These are phyloP conservation scores for Ichneumon xanthorius DNA, from an alignment of 2,888 invertebrate genomes.

Conservation along the genomic window DNA sequence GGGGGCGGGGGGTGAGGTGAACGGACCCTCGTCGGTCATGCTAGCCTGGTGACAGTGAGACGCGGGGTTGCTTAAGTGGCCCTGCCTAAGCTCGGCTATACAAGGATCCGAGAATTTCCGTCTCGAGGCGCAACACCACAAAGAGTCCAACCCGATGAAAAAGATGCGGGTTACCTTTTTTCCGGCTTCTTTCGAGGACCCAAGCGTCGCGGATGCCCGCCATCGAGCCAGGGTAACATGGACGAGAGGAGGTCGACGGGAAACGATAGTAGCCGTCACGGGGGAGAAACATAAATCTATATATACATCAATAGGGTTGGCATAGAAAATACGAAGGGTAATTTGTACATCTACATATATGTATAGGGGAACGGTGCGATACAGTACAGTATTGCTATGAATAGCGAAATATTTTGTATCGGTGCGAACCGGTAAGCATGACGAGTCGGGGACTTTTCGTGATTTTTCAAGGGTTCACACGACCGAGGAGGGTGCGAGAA, in stretches of 20 bases:
- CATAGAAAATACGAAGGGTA: too few relatives aligned
- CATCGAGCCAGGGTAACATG: constrained; percentile 79
- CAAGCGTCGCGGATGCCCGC: constrained; percentile 84
- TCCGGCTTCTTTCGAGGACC: constrained; percentile 81
- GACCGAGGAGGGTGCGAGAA: not conserved
- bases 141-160: constrained; percentile 74
- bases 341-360: not conserved
- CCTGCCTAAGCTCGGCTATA: constrained; percentile 57
- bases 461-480: constrained; percentile 7
- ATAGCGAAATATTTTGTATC: constrained; percentile 57
- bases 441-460: constrained; percentile 37
- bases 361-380: not conserved
- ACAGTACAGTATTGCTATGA: not conserved
- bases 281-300: constrained; percentile 15
- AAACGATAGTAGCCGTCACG: constrained; percentile 20
- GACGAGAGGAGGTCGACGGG: constrained; percentile 51
- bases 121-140: constrained; percentile 75
- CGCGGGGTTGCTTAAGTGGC: constrained; percentile 82
- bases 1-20: constrained; percentile 28
- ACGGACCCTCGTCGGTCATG: constrained; percentile 77
- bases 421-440: constrained; percentile 59
- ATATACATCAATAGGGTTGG: too few relatives aligned
- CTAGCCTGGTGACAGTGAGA: constrained; percentile 82
- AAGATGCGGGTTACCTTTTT: constrained; percentile 80
- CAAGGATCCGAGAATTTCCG: constrained; percentile 69